phyloP scores from a whole-genome alignment of 1,140 invertebrate species.

The Lordiphosa clarofinis region DNA sequence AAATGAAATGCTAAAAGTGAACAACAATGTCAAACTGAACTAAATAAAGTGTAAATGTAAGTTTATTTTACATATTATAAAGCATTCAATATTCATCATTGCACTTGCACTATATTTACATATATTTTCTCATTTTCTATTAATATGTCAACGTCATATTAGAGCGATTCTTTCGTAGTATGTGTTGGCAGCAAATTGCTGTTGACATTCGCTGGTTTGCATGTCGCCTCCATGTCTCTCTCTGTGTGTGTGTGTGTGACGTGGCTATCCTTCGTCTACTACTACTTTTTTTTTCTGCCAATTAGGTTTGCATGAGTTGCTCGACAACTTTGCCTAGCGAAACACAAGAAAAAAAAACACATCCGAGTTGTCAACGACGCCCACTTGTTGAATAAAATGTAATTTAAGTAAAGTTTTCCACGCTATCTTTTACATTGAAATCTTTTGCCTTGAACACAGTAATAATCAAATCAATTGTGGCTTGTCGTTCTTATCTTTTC shows the following conservation, averaged over 20 bases:
- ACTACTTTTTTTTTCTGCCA: slow-evolving; percentile 12
- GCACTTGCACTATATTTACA: background rate
- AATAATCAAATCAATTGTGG: slow-evolving; percentile 8
- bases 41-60: no score
- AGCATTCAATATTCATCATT: background rate
- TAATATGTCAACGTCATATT: slow-evolving; percentile 37
- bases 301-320: slow-evolving; percentile 28
- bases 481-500: slow-evolving; percentile 8
- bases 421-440: slow-evolving; percentile 5
- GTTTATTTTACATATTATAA: background rate
- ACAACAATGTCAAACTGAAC: no score
- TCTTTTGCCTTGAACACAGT: no score
- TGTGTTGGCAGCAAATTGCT: background rate
- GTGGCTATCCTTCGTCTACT: slow-evolving; percentile 17
- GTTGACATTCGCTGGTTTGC: no score
- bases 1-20: no score
- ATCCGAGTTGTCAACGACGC: slow-evolving; percentile 39
- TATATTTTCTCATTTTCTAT: slow-evolving; percentile 13
- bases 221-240: no score
- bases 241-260: slow-evolving; percentile 14
- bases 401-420: slow-evolving; percentile 42
- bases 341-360: slow-evolving; percentile 17
- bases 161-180: slow-evolving; percentile 33
- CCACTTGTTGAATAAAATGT: slow-evolving; percentile 66
- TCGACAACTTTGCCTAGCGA: slow-evolving; percentile 4